Evolutionary conservation across 2,113 vertebrate species (phyloP).

Genomic region (Panurus biarmicus): DNA sequence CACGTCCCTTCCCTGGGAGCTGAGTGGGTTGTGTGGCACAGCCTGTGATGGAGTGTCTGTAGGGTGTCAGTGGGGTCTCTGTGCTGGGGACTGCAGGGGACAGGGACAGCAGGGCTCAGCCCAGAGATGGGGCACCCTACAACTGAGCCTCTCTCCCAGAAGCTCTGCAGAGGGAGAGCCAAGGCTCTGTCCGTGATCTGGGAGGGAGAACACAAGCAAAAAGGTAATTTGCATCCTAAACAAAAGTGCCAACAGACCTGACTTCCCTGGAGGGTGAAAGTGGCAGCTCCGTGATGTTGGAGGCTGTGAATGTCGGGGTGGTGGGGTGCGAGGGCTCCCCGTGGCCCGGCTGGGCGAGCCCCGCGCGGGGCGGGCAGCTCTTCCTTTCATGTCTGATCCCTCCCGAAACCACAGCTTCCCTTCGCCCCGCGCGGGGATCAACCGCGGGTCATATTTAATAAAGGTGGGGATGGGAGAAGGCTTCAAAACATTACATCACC

Average conservation of each 20-base stretch:
- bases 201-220: neutral
- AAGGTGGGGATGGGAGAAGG: conserved; percentile 71
- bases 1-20: neutral
- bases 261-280: neutral
- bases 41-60: fast-evolving
- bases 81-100: neutral
- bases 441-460: conserved; percentile 79
- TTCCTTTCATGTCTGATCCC: conserved; percentile 46
- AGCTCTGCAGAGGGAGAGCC: neutral
- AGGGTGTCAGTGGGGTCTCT: neutral
- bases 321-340: neutral
- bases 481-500: conserved; percentile 56
- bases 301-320: neutral
- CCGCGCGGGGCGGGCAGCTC: conserved; percentile 37
- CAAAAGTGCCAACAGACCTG: neutral
- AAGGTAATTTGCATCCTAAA: neutral
- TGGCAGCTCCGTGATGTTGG: fast-evolving
- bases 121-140: neutral
- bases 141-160: fast-evolving
- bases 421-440: conserved; percentile 62
- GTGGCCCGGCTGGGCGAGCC: conserved; percentile 31
- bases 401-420: conserved; percentile 66
- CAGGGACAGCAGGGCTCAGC: neutral
- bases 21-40: fast-evolving
- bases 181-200: fast-evolving